These are phyloP conservation scores for Dascillus cervinus DNA, from an alignment of 2,888 invertebrate species.

Conservation along the genomic window DNA sequence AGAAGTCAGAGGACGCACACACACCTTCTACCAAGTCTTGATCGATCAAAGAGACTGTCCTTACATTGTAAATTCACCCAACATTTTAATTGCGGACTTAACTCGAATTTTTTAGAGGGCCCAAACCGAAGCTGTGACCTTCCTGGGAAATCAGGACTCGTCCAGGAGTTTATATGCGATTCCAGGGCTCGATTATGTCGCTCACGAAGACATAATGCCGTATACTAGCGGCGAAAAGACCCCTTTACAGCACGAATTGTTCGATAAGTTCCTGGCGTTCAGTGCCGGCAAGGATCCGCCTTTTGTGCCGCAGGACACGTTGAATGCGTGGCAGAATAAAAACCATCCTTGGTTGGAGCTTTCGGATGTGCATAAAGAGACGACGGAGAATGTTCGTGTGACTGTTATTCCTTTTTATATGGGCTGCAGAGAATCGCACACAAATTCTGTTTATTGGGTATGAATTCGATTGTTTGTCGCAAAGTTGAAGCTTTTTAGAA, in stretches of 20 bases:
- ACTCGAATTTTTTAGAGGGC: conserved; percentile 62
- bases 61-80: conserved; percentile 69
- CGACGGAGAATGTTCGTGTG: conserved; percentile 90
- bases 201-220: conserved; percentile 95
- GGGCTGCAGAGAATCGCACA: conserved; percentile 88
- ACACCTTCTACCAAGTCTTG: conserved; percentile 95
- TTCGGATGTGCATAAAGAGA: conserved; percentile 95
- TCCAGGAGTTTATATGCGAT: conserved; percentile 92
- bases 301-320: conserved; percentile 80
- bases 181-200: conserved; percentile 95
- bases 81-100: conserved; percentile 2
- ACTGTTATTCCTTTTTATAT: conserved; percentile 99
- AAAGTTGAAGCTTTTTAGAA: neutral
- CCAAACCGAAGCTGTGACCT: conserved; percentile 97
- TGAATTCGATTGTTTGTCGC: neutral
- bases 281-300: conserved; percentile 80
- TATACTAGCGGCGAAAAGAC: conserved; percentile 82
- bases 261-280: conserved; percentile 87
- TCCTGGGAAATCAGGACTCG: conserved; percentile 92
- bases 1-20: conserved; percentile 84
- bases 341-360: conserved; percentile 96
- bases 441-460: conserved; percentile 89
- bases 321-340: conserved; percentile 93
- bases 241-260: conserved; percentile 91
- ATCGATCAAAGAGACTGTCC: conserved; percentile 97